A percentile compares a stretch with the other conserved stretches of the same genome.
Evolutionary conservation across 2,113 vertebrate species (phyloP).

Genomic region (Colistium nudipinnis): DNA sequence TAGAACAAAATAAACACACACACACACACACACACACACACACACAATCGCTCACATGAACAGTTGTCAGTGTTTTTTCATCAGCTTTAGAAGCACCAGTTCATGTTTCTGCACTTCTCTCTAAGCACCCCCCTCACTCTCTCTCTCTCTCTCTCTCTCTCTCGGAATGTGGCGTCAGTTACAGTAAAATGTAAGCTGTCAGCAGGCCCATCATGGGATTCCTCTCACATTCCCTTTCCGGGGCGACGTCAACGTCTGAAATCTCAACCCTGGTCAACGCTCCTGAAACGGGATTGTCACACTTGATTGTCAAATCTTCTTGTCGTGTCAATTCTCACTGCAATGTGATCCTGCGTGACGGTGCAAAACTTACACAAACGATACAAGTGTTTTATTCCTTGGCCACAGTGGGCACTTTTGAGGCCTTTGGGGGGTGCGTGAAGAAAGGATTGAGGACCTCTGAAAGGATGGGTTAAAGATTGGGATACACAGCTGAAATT

Average conservation of each 20-base stretch:
- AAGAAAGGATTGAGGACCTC: too few species aligned
- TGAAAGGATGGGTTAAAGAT: too few species aligned
- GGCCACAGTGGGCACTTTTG: too few species aligned
- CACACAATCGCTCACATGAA: conserved; percentile 18
- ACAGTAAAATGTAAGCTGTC: not conserved
- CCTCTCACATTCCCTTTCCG: not conserved
- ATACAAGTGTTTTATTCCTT: too few species aligned
- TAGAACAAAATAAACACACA: conserved; percentile 31
- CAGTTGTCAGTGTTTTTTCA: conserved; percentile 43
- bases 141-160: too few species aligned
- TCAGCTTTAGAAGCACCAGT: conserved; percentile 5
- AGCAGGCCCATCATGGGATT: not conserved
- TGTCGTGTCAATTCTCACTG: not conserved
- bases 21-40: conserved; percentile 7
- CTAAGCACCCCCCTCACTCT: too few species aligned
- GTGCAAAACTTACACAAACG: too few species aligned
- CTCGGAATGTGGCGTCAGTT: not conserved
- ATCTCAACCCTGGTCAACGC: too few species aligned
- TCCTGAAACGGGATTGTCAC: too few species aligned
- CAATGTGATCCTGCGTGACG: not conserved
- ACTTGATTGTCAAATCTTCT: not conserved
- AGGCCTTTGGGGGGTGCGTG: too few species aligned
- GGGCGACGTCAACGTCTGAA: too few species aligned
- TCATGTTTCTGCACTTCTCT: conserved; percentile 30
- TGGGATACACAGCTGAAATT: too few species aligned